Conservation (phyloP, 2,888 invertebrate genomes). For the Plebejus anna region DNA sequence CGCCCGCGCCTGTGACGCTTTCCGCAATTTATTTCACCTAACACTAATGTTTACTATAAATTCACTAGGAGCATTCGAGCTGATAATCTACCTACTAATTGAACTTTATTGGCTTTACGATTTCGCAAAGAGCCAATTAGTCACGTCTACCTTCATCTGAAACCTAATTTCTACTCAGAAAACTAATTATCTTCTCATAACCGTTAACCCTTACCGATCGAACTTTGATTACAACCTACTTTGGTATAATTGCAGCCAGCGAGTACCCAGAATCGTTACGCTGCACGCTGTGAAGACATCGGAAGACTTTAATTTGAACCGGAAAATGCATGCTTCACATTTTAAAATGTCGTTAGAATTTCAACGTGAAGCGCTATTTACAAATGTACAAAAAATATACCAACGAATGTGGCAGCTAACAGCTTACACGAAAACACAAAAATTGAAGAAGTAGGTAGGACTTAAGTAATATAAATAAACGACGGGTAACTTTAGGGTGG, state of each 20-base stretch:
- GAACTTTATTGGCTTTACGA: too few relatives aligned
- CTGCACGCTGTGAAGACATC: neutral
- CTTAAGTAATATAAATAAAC: too few relatives aligned
- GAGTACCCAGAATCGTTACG: neutral
- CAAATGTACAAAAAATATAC: neutral
- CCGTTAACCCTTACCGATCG: neutral
- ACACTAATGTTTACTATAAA: conserved; percentile 13
- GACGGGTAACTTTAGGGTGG: neutral
- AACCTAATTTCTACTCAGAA: conserved; percentile 2
- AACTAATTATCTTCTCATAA: conserved; percentile 14
- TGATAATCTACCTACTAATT: neutral
- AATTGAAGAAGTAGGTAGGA: neutral
- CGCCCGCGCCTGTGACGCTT: conserved; percentile 21
- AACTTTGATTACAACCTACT: conserved; percentile 17
- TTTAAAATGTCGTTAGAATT: neutral
- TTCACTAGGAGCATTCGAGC: neutral
- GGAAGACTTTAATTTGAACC: neutral
- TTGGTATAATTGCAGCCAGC: neutral
- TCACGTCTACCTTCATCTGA: conserved; percentile 2
- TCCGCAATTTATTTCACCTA: conserved; percentile 24
- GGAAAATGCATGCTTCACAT: neutral
- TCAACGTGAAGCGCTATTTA: neutral
- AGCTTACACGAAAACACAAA: neutral
- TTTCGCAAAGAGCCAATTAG: too few relatives aligned
- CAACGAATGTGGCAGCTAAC: neutral